Evolutionary conservation across 2,113 vertebrate species (phyloP), one percentile per base, ranked within the genome.

Genomic region (Thamnophis sirtalis): DNA sequence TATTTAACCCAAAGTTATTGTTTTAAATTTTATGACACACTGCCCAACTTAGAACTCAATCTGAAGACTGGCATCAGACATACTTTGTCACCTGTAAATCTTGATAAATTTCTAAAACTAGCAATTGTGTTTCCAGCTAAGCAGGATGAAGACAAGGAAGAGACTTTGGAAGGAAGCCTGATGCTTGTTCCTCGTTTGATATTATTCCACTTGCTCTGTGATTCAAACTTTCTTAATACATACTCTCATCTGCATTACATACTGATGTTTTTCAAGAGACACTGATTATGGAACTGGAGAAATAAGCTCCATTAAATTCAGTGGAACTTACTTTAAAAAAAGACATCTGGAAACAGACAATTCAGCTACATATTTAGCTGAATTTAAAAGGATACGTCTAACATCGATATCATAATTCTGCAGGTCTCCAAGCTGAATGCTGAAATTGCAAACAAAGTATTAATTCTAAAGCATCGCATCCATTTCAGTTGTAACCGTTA

Each of bases 401-500:
- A 97, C 98, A 98, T 98, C 13, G 98, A 97, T 38, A 99, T 98
- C 98, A 98, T 98, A 97, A 99, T 97, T 96, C 98, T 97, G 96
- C 98, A 99, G 0, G 98, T 98, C 92, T 99, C 98, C 97, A 99
- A 95, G 95, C 98, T 98, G 97, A 99, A 99, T 2, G 98, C 98
- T 99, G 96, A 26, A 95, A 92, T 54, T 90, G 68, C 95, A 54
- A 94, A 89, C 0, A 88, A 94, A 92, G 88, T 84, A 84, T 93
- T 28, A 93, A 92, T 88, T 91, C 3, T 68, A 5, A 93, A 17
- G 21, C 48, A 54, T n/a, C 84, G 92, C 80, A 95, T 2, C 28
- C 7, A n/a, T 58, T 24, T 85, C 38, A 91, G 54, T 63, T 90
- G n/a, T 91, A 91, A 50, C 17, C 50, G 51, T 50, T 8, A 53